Evolutionary conservation across 2,888 invertebrate genomes (phyloP), one percentile per base, ranked within the genome.

Genomic region (Hermaeophaga mercurialis): DNA sequence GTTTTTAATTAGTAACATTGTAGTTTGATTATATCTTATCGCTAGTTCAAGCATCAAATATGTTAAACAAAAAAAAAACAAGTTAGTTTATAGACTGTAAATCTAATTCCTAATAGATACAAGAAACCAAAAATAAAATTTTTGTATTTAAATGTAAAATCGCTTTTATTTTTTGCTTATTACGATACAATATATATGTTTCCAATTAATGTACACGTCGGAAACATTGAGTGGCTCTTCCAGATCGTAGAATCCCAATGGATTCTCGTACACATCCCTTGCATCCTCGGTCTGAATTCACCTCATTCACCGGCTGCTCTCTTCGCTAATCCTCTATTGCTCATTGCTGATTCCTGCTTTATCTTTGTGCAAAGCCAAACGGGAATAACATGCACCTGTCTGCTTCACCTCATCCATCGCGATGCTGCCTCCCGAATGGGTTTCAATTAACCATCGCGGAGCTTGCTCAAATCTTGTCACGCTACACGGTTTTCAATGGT

Each of bases 361-460:
- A 75, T 75, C 75, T 72, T 73, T 74, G 74, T 73, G 72, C 73
- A 73, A 55, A 64, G 65, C 69, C 65, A 68, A 67, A 66, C 66
- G 65, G 62, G 68, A n/a, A 69, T 69, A 66, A 64, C 67, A 68
- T 66, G 68, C 66, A 72, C 73, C 72, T 72, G 66, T 64, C 69
- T 69, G 43, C 43, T 43, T 24, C 66, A 64, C 66, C 67, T 70
- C 70, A 69, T 70, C 66, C 70, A 68, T 70, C 66, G 67, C 66
- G 69, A 71, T 72, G 50, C 45, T 49, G 28, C 17, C 38, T 38
- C 44, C 39, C 70, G 72, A 70, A 72, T 71, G 72, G 70, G 69
- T 72, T 74, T 74, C 73, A 74, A 74, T 74, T 74, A 74, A 73
- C 73, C 72, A 72, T 72, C 72, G 70, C 71, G 71, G 73, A 70